These are phyloP conservation scores for Hydra vulgaris DNA, from an alignment of 30 jellyfish, hydroid and myxozoan genomes.

Conservation along the genomic window DNA sequence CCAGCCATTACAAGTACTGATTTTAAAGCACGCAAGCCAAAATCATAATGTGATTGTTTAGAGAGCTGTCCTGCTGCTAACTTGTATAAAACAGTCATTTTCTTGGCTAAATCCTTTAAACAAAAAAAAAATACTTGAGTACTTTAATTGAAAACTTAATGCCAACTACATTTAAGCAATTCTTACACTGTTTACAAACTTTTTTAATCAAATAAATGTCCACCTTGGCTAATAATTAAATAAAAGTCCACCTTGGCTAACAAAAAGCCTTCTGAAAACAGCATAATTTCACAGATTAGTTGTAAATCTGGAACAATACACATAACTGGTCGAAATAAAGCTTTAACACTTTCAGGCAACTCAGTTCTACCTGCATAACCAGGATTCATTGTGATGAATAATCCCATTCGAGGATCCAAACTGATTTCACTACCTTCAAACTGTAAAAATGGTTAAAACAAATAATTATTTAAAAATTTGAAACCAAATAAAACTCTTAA, in stretches of 20 bases:
- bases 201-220: too few species aligned
- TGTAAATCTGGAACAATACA: slow-evolving; percentile 98
- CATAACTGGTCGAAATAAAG: slow-evolving; percentile 92
- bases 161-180: too few species aligned
- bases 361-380: slow-evolving; percentile 99
- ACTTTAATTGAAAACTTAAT: too few species aligned
- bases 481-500: background rate
- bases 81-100: slow-evolving; percentile 91
- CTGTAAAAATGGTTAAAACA: slow-evolving; percentile 33
- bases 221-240: too few species aligned
- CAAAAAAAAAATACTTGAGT: slow-evolving; percentile 3
- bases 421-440: slow-evolving; percentile 93
- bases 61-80: slow-evolving; percentile 96
- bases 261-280: slow-evolving; percentile 91
- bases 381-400: slow-evolving; percentile 96
- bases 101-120: slow-evolving; percentile 78
- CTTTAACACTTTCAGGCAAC: slow-evolving; percentile 95
- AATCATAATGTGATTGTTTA: slow-evolving; percentile 94
- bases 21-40: slow-evolving; percentile 94
- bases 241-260: slow-evolving; percentile 96
- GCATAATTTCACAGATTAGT: slow-evolving; percentile 94
- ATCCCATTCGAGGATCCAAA: slow-evolving; percentile 91
- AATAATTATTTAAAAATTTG: background rate
- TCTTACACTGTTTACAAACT: too few species aligned
- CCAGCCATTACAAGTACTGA: slow-evolving; percentile 99